Evolutionary conservation across 2,797 vertebrate species (phyloP), one percentile per base, ranked within the genome.

Genomic region (Molossus alvarezi): DNA sequence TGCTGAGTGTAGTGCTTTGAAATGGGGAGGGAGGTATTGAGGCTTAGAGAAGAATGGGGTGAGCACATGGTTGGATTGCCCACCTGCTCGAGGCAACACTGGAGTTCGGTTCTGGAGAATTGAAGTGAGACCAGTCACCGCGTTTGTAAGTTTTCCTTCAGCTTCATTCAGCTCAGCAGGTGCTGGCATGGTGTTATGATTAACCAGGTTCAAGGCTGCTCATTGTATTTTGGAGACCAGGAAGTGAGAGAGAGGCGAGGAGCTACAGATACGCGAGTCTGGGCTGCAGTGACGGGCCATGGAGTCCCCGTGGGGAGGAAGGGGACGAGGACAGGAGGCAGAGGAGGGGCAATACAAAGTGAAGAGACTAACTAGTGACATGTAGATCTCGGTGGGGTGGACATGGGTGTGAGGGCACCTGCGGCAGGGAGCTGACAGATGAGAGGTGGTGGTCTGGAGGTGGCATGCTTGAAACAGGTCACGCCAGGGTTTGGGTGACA

Each of bases 171-270:
- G 3, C 73, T 3, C 17, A 9, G 2, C 81, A 17, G 76, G 71
- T 20, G n/a, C 21, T 0, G 13, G 37, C 21, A 0, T 0, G 2
- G 5, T 2, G 6, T 51, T 25, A 0, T 18, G 5, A 15, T 4
- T 13, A 23, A 6, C 67, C 45, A 6, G 20, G 71, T 71, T 71
- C 67, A 37, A 41, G 67, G 67, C 9, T 23, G 67, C 33, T 71
- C 20, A 2, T 21, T 21, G 67, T 18, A 11, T 41, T 2, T 20
- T 11, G 21, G 58, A n/a, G 57, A 2, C 27, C 0, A 9, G 18
- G 25, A 2, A 9, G 41, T 1, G 15, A n/a, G 58, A 48, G 23
- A 18, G 20, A 1, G 17, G 55, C 0, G 9, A 21, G 51, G 23
- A 25, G 33, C 51, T 9, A 60, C 9, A 37, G 53, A 48, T 1